Conservation (phyloP, 1,140 invertebrate species). For the Capitella teleta region DNA sequence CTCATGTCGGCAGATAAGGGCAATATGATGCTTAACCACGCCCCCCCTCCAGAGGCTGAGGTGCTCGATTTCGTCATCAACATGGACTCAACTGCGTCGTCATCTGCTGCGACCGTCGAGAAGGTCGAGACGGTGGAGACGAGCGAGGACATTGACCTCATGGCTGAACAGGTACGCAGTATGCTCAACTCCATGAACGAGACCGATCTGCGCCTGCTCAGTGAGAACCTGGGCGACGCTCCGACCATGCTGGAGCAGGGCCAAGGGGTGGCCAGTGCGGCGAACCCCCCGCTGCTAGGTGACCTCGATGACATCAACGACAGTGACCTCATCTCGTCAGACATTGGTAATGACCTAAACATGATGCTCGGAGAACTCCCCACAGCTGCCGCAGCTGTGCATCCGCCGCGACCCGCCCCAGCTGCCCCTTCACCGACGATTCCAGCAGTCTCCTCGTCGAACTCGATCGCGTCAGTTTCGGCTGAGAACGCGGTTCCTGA, state of each 20-base stretch:
- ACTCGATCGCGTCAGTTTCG: neutral
- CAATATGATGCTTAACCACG: neutral
- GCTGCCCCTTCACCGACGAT: neutral
- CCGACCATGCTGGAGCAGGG: neutral
- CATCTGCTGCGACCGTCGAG: neutral
- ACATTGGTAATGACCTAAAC: conserved; percentile 30
- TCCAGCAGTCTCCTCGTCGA: neutral
- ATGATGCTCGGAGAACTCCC: conserved; percentile 7
- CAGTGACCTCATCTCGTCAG: conserved; percentile 20
- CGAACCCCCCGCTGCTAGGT: neutral
- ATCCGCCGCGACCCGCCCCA: too few species aligned
- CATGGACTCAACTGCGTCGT: conserved; percentile 1
- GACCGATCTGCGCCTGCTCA: conserved; percentile 3
- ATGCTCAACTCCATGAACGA: conserved; percentile 9
- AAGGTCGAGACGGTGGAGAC: neutral
- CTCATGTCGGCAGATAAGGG: neutral
- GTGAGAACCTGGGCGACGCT: neutral
- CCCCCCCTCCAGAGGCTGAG: conserved; percentile 7
- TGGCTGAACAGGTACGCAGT: conserved; percentile 5
- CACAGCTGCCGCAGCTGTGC: neutral
- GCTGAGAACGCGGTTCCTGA: conserved; percentile 1
- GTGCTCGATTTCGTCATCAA: conserved; percentile 13
- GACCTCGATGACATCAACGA: conserved; percentile 10
- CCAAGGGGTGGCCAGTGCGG: neutral
- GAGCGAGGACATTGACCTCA: neutral